Conservation (phyloP, 1,140 invertebrate species). For the Cephus cinctus region DNA sequence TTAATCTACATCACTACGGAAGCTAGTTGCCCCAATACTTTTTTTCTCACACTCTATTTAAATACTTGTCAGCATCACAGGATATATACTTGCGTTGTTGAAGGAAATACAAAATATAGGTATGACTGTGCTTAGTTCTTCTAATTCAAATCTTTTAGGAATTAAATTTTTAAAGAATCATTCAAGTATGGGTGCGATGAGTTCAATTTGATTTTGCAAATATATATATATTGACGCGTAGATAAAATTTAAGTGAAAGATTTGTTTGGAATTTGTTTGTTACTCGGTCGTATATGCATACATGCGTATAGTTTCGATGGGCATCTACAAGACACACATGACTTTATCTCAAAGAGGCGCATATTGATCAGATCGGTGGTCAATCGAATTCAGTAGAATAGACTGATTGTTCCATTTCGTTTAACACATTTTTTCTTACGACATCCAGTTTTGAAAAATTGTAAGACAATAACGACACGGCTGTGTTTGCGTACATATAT, state of each 20-base stretch:
- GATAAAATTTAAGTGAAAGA: not conserved
- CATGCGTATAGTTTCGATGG: not conserved
- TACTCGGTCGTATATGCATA: not conserved
- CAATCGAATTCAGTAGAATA: slow-evolving; percentile 7
- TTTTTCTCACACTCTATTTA: not conserved
- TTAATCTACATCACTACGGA: not conserved
- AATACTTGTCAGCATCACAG: not conserved
- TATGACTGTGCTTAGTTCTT: too few species aligned
- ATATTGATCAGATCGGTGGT: slow-evolving; percentile 7
- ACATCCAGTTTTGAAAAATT: too few species aligned
- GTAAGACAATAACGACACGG: too few species aligned
- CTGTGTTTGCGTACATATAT: too few species aligned
- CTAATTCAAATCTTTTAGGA: not conserved
- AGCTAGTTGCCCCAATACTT: not conserved
- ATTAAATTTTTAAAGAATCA: not conserved
- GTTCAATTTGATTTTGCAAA: not conserved
- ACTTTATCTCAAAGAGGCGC: slow-evolving; percentile 7
- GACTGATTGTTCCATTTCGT: not conserved
- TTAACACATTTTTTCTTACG: slow-evolving; percentile 7
- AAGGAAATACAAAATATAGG: not conserved
- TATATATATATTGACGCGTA: not conserved
- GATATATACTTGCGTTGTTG: not conserved
- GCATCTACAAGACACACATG: not conserved
- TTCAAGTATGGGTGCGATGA: not conserved
- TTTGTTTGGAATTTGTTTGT: too few species aligned